Base-by-base conservation (phyloP, 1,140 invertebrate species). In the Nymphalis io region DNA sequence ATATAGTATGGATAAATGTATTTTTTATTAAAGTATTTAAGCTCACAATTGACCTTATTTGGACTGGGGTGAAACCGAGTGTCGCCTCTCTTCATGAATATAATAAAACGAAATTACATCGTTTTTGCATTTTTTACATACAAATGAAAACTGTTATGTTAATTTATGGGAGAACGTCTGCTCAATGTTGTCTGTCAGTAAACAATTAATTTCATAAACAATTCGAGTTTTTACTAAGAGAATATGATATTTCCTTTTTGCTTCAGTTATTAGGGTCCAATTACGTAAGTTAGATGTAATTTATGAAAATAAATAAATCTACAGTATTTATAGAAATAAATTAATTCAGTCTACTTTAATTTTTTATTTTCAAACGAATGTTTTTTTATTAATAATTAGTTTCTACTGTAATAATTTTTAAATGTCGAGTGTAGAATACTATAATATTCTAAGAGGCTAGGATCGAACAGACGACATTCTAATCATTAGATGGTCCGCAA, bases 121-220 rank as follows among this genome's bases (percentile, higher is more conserved):
- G 27, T 51, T 51, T 62, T 21, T 38, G 44, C 44, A 63, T 63
- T 63, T 59, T 62, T 63, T 63, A 63, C 60, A 53, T 63, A 39
- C 33, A 51, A 63, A 63, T 63, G 44, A 38, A 63, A 39, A 63
- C 48, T 51, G 46, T 48, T 63, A 63, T 63, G 60, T 16, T 63
- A 63, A 63, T 63, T 63, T 48, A 48, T 27, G 51, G 46, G 27
- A 38, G n/a, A 27, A 51, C 15, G 18, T 62, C 15, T 38, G 21
- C n/a, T 39, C 21, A 11, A 38, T 20, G n/a, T 39, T 46, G 27
- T 39, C 53, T 51, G 27, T 55, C 23, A 27, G 20, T 27, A 20
- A 21, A 51, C 18, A 21, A 53, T 53, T 23, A 27, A 15, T 55
- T 55, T 6, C n/a, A 21, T 51, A 20, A 55, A 15, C 51, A 55